Evolutionary conservation across 2,888 invertebrate species (phyloP).

Genomic region (Notodonta dromedarius): DNA sequence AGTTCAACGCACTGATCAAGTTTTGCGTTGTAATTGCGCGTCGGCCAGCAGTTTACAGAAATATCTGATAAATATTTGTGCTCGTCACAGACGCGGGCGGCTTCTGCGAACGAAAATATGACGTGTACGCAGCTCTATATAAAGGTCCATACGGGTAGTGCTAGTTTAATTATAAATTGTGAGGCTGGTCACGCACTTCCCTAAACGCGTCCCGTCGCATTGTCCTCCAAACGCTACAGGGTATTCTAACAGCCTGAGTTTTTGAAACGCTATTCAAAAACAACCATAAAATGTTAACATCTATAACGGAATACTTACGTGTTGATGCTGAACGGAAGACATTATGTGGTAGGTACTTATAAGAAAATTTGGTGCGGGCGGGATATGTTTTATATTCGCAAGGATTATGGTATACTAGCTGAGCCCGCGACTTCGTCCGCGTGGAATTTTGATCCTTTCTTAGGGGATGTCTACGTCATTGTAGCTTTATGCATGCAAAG

Average conservation of each 20-base stretch:
- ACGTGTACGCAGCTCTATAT: conserved; percentile 34
- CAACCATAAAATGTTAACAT: conserved; percentile 31
- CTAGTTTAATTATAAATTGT: conserved; percentile 49
- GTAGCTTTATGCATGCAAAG: too few species aligned
- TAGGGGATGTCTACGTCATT: too few species aligned
- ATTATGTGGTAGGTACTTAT: background rate
- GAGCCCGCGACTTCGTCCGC: too few species aligned
- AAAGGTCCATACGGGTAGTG: conserved; percentile 2
- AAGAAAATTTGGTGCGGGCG: background rate
- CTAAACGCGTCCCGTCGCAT: conserved; percentile 71
- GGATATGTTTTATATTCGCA: too few species aligned
- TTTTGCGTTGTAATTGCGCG: conserved; percentile 47
- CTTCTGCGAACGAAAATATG: conserved; percentile 45
- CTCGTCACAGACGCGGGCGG: conserved; percentile 40
- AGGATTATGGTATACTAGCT: too few species aligned
- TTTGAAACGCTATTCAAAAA: conserved; percentile 42
- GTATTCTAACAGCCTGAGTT: conserved; percentile 39
- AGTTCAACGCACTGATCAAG: conserved; percentile 60
- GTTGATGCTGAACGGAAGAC: background rate
- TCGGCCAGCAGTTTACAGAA: conserved; percentile 54
- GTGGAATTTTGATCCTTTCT: too few species aligned
- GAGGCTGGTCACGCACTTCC: conserved; percentile 79
- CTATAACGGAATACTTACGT: conserved; percentile 15
- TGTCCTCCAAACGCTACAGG: conserved; percentile 60
- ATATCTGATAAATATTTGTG: conserved; percentile 66